A percentile compares a stretch with the other conserved stretches of the same genome.
Conservation (phyloP, 2,113 vertebrate genomes). For the Rhagologus leucostigma region DNA sequence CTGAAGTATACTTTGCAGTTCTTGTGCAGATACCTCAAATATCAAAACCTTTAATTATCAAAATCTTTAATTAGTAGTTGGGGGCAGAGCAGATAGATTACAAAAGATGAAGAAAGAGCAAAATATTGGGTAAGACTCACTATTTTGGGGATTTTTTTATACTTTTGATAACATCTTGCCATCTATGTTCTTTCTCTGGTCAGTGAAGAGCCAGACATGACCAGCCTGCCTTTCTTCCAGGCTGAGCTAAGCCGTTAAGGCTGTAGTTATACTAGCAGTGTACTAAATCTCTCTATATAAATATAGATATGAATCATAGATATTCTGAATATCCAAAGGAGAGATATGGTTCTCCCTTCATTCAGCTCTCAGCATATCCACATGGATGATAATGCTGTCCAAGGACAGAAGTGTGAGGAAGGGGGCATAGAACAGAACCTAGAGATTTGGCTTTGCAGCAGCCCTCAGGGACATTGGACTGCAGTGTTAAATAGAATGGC, state of each 20-base stretch:
- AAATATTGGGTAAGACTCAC: background rate
- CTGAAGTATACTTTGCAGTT: background rate
- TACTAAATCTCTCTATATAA: background rate
- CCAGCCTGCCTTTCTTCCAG: background rate
- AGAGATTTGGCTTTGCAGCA: background rate
- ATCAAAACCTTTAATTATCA: background rate
- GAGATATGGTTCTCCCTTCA: background rate
- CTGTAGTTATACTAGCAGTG: background rate
- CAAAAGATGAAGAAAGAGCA: background rate
- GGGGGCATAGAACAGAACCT: background rate
- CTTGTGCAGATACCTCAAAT: background rate
- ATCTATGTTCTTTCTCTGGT: background rate
- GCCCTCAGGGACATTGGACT: background rate
- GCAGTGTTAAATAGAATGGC: background rate
- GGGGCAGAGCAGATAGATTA: background rate
- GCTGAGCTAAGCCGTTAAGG: background rate
- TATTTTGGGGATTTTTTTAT: fast-evolving
- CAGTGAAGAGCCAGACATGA: background rate
- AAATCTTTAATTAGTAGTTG: background rate
- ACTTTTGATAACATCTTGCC: background rate
- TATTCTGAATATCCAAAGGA: background rate
- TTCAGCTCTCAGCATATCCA: background rate
- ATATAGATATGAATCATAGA: background rate
- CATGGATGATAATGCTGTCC: background rate
- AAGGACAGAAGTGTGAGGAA: background rate